These are phyloP conservation scores for Pseudanteris insignis DNA, from an alignment of 2,888 invertebrate species.

Conservation along the genomic window DNA sequence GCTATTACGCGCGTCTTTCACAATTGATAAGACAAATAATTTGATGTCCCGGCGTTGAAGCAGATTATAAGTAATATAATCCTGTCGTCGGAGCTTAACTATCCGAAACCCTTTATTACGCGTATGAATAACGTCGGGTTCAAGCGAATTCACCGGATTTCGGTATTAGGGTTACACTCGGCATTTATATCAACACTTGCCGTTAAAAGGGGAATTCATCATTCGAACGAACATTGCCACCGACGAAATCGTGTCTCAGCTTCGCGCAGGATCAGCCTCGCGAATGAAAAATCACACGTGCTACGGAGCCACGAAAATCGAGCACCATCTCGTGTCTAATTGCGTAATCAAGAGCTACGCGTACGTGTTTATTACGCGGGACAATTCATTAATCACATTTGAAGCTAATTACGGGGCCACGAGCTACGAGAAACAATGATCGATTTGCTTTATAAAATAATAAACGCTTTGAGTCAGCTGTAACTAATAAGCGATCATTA, in stretches of 20 bases:
- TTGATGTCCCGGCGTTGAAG: slow-evolving; percentile 20
- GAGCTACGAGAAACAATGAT: slow-evolving; percentile 8
- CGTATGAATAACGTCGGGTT: slow-evolving; percentile 35
- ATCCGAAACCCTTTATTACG: slow-evolving; percentile 28
- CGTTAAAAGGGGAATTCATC: slow-evolving; percentile 11
- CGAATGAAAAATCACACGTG: too few relatives aligned
- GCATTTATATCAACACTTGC: slow-evolving; percentile 27
- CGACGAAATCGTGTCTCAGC: not conserved
- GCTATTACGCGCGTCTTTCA: slow-evolving; percentile 12
- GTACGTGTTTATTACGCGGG: slow-evolving; percentile 4
- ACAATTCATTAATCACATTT: slow-evolving; percentile 21
- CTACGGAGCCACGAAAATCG: too few relatives aligned
- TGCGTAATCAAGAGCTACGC: slow-evolving; percentile 3
- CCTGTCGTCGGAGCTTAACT: slow-evolving; percentile 29
- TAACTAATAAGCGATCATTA: slow-evolving; percentile 39
- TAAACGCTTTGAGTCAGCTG: slow-evolving; percentile 28
- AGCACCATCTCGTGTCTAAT: too few relatives aligned
- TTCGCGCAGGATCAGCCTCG: too few relatives aligned
- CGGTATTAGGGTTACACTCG: slow-evolving; percentile 25
- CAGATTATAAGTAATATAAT: slow-evolving; percentile 35
- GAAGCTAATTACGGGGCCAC: slow-evolving; percentile 5
- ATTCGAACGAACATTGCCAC: not conserved
- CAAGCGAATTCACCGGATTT: slow-evolving; percentile 26
- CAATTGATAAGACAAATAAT: slow-evolving; percentile 23
- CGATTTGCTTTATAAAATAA: slow-evolving; percentile 22